These are phyloP conservation scores for Ernsta delagoae DNA, from an alignment of 2,888 invertebrate species.

Conservation along the genomic window DNA sequence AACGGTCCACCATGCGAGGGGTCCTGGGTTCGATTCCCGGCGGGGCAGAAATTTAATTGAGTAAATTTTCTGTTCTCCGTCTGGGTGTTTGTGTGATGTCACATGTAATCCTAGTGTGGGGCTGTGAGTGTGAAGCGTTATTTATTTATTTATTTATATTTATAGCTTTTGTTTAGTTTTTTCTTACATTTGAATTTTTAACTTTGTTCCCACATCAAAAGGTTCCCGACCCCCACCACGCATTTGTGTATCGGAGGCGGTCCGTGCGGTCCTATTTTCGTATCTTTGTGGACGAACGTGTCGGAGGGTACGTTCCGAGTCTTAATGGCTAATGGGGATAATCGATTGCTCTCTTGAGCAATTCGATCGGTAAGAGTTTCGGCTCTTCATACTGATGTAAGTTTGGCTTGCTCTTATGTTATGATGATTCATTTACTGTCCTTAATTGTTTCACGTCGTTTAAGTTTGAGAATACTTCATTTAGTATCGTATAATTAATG, in stretches of 20 bases:
- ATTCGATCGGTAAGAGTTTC: slow-evolving; percentile 21
- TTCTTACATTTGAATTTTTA: too few species aligned
- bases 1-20: too few species aligned
- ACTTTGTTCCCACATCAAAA: slow-evolving; percentile 17
- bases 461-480: too few species aligned
- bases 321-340: slow-evolving; percentile 37
- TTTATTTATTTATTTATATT: too few species aligned
- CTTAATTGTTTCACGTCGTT: background rate
- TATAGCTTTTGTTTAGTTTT: too few species aligned
- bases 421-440: background rate
- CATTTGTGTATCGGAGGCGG: slow-evolving; percentile 38
- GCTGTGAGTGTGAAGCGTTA: too few species aligned
- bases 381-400: slow-evolving; percentile 2
- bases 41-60: too few species aligned
- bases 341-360: slow-evolving; percentile 33
- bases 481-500: too few species aligned
- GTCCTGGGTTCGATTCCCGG: too few species aligned
- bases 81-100: too few species aligned
- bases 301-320: slow-evolving; percentile 27
- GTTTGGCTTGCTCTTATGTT: background rate
- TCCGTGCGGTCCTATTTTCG: slow-evolving; percentile 45
- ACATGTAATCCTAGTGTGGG: too few species aligned
- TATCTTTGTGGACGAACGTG: slow-evolving; percentile 38
- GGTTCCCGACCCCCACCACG: slow-evolving; percentile 33
- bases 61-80: too few species aligned